Evolutionary conservation across 2,113 vertebrate species (phyloP).

Genomic region (Nothobranchius furzeri): DNA sequence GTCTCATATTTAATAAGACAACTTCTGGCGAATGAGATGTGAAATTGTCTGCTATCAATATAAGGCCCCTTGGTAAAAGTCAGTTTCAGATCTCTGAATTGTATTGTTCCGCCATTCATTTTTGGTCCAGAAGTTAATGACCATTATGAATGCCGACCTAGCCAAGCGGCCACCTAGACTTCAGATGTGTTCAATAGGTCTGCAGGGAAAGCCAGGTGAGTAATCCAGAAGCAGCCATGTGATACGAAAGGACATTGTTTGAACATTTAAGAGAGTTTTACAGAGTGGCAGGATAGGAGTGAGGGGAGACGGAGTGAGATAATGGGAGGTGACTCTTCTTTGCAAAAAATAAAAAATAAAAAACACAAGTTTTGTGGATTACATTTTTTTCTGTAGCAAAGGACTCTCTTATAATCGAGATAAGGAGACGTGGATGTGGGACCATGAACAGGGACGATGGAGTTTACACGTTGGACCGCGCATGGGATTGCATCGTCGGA

Average conservation of each 20-base stretch:
- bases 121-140: conserved; percentile 66
- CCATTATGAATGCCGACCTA: conserved; percentile 69
- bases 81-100: conserved; percentile 69
- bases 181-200: conserved; percentile 53
- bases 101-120: conserved; percentile 73
- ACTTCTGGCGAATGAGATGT: conserved; percentile 73
- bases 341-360: background rate
- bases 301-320: background rate
- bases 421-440: no score
- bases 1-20: conserved; percentile 73
- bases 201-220: conserved; percentile 50
- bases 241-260: conserved; percentile 49
- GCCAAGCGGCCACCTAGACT: conserved; percentile 58
- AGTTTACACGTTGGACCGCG: no score
- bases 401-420: no score
- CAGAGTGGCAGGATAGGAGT: conserved; percentile 12
- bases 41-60: conserved; percentile 74
- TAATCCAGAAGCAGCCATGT: conserved; percentile 55
- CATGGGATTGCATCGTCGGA: no score
- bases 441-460: no score
- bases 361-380: background rate
- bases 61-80: conserved; percentile 63
- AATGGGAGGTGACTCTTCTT: conserved; percentile 2
- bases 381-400: no score
- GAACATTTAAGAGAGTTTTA: conserved; percentile 51